Conservation (phyloP, 2,113 vertebrate species). For the Brevimyrus niger region DNA sequence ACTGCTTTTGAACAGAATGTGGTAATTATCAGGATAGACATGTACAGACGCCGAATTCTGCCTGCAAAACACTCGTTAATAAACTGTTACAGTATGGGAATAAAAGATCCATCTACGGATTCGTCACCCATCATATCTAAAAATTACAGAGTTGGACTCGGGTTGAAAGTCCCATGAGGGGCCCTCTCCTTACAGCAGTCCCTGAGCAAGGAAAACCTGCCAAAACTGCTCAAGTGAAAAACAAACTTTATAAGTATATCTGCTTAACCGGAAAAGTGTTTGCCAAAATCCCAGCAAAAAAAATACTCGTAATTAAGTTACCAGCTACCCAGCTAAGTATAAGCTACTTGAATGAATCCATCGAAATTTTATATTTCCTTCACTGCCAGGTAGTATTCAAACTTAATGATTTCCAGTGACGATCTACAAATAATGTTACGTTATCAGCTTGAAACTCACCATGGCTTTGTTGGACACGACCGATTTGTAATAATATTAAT, state of each 20-base stretch:
- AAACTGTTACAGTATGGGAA: not conserved
- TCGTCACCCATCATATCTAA: not conserved
- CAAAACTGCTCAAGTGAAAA: not conserved
- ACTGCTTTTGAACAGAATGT: not conserved
- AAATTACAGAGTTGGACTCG: not conserved
- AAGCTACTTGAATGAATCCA: not conserved
- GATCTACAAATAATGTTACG: not conserved
- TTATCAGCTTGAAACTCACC: constrained; percentile 8
- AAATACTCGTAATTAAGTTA: not conserved
- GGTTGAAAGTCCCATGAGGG: not conserved
- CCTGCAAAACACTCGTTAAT: not conserved
- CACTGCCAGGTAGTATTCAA: not conserved
- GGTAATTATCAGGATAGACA: not conserved
- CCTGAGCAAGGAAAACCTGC: not conserved
- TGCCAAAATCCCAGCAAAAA: not conserved
- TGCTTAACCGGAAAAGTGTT: not conserved
- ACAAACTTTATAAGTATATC: not conserved
- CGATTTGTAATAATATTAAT: not conserved
- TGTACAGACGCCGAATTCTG: not conserved
- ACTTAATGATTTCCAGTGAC: not conserved
- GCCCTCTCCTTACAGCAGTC: not conserved
- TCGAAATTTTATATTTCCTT: not conserved
- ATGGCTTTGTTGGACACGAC: not conserved
- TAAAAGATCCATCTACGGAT: not conserved
- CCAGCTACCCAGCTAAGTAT: not conserved